phyloP scores from a whole-genome alignment of 2,113 vertebrate genomes.

The Ploceus nigricollis region DNA sequence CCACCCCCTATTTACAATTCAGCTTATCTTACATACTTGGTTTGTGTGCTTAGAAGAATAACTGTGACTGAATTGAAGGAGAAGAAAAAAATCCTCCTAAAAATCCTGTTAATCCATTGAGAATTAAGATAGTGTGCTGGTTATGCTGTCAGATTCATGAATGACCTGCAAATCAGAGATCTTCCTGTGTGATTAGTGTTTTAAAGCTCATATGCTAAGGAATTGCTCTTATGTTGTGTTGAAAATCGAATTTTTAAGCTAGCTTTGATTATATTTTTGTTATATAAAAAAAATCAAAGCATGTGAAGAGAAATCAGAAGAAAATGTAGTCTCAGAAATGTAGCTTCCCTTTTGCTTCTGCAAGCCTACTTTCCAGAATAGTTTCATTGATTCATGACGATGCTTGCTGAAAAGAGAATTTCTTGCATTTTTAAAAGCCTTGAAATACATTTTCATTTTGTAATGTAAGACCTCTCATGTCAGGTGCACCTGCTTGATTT shows the following conservation, averaged over 20 bases:
- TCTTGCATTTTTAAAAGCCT: slow-evolving; percentile 53
- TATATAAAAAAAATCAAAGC: neutral
- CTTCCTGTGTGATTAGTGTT: neutral
- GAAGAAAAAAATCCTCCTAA: neutral
- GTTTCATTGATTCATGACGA: neutral
- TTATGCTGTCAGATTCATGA: neutral
- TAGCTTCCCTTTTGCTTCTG: neutral
- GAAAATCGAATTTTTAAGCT: neutral
- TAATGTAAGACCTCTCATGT: slow-evolving; percentile 57
- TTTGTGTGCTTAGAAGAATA: neutral
- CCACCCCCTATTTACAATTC: neutral
- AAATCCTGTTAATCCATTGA: neutral
- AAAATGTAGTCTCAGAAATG: neutral
- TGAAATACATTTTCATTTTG: slow-evolving; percentile 58
- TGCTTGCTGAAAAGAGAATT: slow-evolving; percentile 39
- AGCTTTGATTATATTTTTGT: neutral
- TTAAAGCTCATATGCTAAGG: neutral
- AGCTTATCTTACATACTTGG: neutral
- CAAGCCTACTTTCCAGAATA: neutral
- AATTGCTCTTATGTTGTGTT: neutral
- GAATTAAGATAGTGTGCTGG: neutral
- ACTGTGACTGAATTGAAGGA: neutral
- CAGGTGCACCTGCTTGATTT: slow-evolving; percentile 71
- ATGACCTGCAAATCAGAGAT: slow-evolving; percentile 6
- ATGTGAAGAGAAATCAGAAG: neutral